Conservation (phyloP, 2,888 invertebrate genomes). For the Orchesellides sinensis region DNA sequence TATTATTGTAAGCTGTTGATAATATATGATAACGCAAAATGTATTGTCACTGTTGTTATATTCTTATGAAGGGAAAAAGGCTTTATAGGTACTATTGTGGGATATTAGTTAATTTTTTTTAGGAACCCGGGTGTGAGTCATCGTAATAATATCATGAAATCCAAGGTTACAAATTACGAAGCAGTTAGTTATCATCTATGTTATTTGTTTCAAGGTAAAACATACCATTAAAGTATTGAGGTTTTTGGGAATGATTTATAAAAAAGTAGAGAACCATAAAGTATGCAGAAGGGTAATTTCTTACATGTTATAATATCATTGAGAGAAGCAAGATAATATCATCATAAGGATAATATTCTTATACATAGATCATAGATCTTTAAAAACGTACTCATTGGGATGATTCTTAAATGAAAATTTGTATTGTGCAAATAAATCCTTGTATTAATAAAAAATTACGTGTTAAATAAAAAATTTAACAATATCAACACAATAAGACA, state of each 20-base stretch:
- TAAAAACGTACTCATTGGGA: conserved; percentile 41
- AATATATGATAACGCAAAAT: not conserved
- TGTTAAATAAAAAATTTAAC: not conserved
- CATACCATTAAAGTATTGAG: not conserved
- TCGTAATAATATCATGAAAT: too few species aligned
- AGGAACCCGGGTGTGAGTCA: too few species aligned
- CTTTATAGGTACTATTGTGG: not conserved
- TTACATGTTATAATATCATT: not conserved
- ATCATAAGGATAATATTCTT: conserved; percentile 16
- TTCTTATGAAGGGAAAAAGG: not conserved
- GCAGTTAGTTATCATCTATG: not conserved
- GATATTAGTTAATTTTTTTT: too few species aligned
- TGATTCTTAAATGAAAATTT: conserved; percentile 46
- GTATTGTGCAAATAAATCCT: conserved; percentile 17
- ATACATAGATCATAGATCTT: too few species aligned
- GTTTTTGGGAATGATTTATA: not conserved
- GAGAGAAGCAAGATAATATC: conserved; percentile 1
- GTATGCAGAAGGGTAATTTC: not conserved
- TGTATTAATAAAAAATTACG: conserved; percentile 29
- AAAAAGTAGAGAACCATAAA: not conserved
- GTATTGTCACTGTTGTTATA: not conserved
- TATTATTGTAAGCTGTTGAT: not conserved
- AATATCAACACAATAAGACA: conserved; percentile 28
- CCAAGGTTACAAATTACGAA: not conserved
- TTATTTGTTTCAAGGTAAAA: not conserved